Conservation (phyloP, 2,113 vertebrate species). For the Sprattus sprattus region DNA sequence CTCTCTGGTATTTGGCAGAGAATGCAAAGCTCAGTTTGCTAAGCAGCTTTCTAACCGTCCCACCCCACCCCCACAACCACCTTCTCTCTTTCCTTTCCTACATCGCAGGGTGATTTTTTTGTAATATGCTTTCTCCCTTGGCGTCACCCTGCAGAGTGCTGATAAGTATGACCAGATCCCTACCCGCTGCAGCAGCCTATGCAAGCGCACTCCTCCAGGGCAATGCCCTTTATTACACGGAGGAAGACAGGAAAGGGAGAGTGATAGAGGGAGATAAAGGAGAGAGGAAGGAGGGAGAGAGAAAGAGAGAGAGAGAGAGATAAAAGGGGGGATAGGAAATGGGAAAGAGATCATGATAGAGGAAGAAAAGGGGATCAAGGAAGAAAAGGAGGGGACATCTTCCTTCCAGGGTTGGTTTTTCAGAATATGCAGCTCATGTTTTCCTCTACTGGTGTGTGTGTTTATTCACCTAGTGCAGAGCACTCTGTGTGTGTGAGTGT, state of each 20-base stretch:
- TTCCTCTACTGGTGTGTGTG: background rate
- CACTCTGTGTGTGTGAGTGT: background rate
- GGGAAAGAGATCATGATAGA: background rate
- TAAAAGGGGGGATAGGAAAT: background rate
- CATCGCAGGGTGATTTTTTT: constrained; percentile 17
- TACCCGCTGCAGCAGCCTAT: constrained; percentile 35
- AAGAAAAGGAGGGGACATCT: too few relatives aligned
- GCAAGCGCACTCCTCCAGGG: background rate
- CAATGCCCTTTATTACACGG: background rate
- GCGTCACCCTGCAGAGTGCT: constrained; percentile 59
- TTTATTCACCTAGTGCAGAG: background rate
- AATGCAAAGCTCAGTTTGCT: background rate
- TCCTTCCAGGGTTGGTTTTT: too few relatives aligned
- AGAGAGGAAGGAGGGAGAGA: constrained; percentile 24
- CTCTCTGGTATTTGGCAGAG: background rate
- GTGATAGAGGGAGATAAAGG: constrained; percentile 36
- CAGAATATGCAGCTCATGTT: too few relatives aligned
- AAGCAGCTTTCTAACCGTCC: too few relatives aligned
- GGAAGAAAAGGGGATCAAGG: background rate
- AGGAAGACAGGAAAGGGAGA: background rate
- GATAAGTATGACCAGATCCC: constrained; percentile 62
- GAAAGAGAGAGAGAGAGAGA: constrained; percentile 8
- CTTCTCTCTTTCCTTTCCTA: constrained; percentile 30
- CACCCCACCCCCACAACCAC: background rate
- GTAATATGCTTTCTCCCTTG: constrained; percentile 27